Conservation (phyloP, 2,113 vertebrate genomes). For the Naja naja region DNA sequence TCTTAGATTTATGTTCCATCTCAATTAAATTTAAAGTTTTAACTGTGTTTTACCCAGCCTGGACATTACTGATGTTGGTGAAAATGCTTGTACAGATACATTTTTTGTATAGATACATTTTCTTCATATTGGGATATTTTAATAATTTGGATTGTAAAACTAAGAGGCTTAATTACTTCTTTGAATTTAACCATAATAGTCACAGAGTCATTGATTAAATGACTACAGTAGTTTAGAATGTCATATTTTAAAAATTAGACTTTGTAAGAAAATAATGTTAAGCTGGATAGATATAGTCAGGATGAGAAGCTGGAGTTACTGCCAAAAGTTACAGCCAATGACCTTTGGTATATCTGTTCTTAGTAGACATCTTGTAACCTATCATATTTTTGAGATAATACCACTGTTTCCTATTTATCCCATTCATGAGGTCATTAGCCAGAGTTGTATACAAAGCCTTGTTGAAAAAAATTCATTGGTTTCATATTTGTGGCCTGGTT, state of each 20-base stretch:
- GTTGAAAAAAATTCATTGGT: not conserved
- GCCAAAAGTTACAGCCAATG: not conserved
- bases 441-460: not conserved
- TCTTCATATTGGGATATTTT: not conserved
- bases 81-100: not conserved
- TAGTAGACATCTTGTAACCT: not conserved
- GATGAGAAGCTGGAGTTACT: not conserved
- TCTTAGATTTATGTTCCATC: rapidly evolving
- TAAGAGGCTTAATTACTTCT: not conserved
- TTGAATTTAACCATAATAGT: not conserved
- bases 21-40: not conserved
- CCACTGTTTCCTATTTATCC: not conserved
- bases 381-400: not conserved
- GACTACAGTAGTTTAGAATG: not conserved
- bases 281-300: not conserved
- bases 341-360: not conserved
- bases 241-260: not conserved
- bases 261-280: not conserved
- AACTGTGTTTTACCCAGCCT: rapidly evolving
- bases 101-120: not conserved
- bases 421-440: not conserved
- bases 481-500: not conserved
- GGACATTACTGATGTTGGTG: not conserved
- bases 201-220: not conserved
- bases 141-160: not conserved